Evolutionary conservation across 2,797 vertebrate genomes (phyloP).

Genomic region (Fundulus diaphanus): DNA sequence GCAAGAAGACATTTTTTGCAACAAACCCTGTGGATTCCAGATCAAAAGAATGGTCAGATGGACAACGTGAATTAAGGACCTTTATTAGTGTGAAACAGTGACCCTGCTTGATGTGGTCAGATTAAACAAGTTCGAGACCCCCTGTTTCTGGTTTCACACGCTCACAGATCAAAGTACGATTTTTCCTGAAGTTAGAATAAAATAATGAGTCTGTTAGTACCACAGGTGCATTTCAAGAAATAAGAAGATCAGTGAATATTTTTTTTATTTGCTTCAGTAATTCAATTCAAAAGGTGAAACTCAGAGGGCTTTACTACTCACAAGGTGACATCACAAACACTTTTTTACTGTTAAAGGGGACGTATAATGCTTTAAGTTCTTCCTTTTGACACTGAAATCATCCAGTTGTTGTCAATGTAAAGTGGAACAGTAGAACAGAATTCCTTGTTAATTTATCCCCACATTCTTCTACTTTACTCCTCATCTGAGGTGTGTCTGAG

Average conservation of each 20-base stretch:
- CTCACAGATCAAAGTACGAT: slow-evolving; percentile 14
- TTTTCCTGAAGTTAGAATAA: slow-evolving; percentile 21
- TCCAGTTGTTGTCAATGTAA: no score
- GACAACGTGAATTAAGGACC: slow-evolving; percentile 37
- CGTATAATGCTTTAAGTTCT: no score
- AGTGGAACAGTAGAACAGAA: no score
- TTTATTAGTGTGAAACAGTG: slow-evolving; percentile 38
- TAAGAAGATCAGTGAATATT: no score
- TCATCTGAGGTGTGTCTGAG: no score
- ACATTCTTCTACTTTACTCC: no score
- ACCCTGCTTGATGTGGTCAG: slow-evolving; percentile 16
- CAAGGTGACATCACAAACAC: no score
- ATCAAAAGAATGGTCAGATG: slow-evolving; percentile 47
- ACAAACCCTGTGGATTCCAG: slow-evolving; percentile 33
- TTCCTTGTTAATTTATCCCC: no score
- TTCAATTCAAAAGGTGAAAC: not conserved
- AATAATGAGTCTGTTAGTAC: slow-evolving; percentile 41
- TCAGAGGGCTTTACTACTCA: not conserved
- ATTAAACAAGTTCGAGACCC: slow-evolving; percentile 28
- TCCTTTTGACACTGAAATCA: no score
- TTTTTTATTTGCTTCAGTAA: not conserved
- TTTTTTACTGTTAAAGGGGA: no score
- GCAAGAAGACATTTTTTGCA: slow-evolving; percentile 45
- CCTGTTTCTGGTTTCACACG: slow-evolving; percentile 10
- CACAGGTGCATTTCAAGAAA: slow-evolving; percentile 7